These are phyloP conservation scores for Bombycilla garrulus DNA, from an alignment of 2,113 vertebrate genomes.

Conservation along the genomic window DNA sequence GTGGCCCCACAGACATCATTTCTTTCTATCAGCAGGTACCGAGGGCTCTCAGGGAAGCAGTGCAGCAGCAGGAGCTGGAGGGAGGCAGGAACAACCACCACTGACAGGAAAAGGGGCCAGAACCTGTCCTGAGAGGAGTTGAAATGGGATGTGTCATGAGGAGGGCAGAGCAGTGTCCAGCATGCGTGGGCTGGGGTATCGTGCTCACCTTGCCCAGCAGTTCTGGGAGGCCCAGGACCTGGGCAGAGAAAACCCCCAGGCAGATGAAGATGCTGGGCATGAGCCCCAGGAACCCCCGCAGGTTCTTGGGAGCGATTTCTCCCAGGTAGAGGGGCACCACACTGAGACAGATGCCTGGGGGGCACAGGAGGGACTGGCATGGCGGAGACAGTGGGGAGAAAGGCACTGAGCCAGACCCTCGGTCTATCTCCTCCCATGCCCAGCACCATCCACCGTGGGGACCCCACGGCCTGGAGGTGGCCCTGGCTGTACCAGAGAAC, in stretches of 20 bases:
- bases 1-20: constrained; percentile 75
- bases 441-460: neutral
- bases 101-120: constrained; percentile 85
- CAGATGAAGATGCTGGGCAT: constrained; percentile 90
- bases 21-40: constrained; percentile 88
- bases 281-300: constrained; percentile 85
- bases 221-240: constrained; percentile 84
- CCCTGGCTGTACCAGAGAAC: neutral
- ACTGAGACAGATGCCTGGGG: constrained; percentile 83
- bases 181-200: fast-evolving
- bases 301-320: constrained; percentile 86
- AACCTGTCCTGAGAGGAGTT: constrained; percentile 76
- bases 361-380: neutral
- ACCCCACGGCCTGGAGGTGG: neutral
- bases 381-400: neutral
- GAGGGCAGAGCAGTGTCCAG: neutral
- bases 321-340: constrained; percentile 91
- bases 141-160: fast-evolving
- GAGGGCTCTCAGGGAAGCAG: constrained; percentile 90
- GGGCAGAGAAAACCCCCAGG: constrained; percentile 85
- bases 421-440: neutral
- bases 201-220: constrained; percentile 82
- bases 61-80: constrained; percentile 84
- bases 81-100: constrained; percentile 78
- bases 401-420: neutral